Conservation (phyloP, 2,113 vertebrate genomes). For the Chascanopsetta lugubris region DNA sequence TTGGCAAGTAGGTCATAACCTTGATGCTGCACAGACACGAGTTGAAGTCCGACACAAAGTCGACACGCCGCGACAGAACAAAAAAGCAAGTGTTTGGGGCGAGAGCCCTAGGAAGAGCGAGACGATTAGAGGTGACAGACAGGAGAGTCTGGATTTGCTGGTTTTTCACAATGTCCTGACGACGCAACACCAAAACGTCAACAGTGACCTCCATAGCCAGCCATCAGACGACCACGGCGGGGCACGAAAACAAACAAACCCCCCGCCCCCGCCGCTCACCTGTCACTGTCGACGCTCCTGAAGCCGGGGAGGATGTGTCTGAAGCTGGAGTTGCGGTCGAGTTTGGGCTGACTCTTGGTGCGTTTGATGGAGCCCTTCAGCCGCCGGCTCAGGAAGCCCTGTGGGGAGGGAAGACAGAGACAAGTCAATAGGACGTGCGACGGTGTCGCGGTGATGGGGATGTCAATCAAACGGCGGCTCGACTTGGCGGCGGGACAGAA, state of each 20-base stretch:
- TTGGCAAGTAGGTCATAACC: background rate
- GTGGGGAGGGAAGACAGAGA: conserved; percentile 20
- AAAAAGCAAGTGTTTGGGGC: conserved; percentile 1
- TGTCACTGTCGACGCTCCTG: conserved; percentile 94
- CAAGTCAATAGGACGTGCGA: conserved; percentile 18
- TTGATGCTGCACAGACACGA: background rate
- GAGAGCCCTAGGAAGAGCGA: background rate
- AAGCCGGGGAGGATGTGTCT: conserved; percentile 96
- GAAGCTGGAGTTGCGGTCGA: conserved; percentile 99
- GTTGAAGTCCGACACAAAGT: background rate
- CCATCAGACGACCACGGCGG: conserved; percentile 36
- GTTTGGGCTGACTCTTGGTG: conserved; percentile 99
- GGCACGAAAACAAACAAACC: background rate
- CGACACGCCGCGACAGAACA: too few species aligned
- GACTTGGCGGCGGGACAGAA: conserved; percentile 27
- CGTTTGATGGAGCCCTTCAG: conserved; percentile 98
- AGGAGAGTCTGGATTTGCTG: conserved; percentile 47
- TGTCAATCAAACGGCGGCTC: conserved; percentile 28
- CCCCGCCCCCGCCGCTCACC: too few species aligned
- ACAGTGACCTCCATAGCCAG: conserved; percentile 62
- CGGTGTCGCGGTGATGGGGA: background rate
- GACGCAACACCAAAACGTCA: conserved; percentile 53
- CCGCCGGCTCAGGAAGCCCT: conserved; percentile 81
- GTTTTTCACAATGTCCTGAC: conserved; percentile 44
- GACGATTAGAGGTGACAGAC: conserved; percentile 49